A percentile compares a stretch with the other conserved stretches of the same genome.
These are phyloP conservation scores for Cassiopea xamachana DNA, from an alignment of 30 jellyfish, hydroid and myxozoan genomes.

Conservation along the genomic window DNA sequence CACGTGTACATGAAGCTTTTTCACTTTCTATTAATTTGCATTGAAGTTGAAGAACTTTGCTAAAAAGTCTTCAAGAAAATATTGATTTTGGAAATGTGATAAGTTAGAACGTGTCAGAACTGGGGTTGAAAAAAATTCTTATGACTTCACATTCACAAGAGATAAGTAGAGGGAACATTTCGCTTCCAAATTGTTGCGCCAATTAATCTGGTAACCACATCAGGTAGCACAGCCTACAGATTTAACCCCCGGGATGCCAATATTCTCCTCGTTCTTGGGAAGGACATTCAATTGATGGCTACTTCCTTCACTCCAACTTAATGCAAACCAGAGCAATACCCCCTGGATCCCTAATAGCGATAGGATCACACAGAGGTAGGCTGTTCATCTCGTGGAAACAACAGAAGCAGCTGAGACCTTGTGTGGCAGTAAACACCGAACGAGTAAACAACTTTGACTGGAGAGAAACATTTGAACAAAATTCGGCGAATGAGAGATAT, in stretches of 20 bases:
- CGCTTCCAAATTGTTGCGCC: too few species aligned
- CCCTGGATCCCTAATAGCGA: slow-evolving; percentile 16
- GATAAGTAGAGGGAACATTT: too few species aligned
- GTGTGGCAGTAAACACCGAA: background rate
- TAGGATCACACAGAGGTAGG: slow-evolving; percentile 39
- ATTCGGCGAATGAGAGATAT: background rate
- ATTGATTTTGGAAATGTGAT: too few species aligned
- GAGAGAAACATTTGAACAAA: background rate
- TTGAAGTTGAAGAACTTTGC: background rate
- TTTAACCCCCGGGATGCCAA: background rate
- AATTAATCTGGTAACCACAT: too few species aligned
- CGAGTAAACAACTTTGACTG: background rate
- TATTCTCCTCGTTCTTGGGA: background rate
- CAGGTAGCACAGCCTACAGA: background rate
- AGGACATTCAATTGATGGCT: background rate
- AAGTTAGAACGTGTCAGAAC: too few species aligned
- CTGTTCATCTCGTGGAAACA: slow-evolving; percentile 13
- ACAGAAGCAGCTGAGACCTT: slow-evolving; percentile 38
- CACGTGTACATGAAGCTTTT: too few species aligned
- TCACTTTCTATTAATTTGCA: background rate
- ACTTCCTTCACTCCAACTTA: background rate
- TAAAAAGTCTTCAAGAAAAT: too few species aligned
- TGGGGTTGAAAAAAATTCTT: too few species aligned
- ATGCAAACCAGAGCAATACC: background rate
- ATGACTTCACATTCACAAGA: too few species aligned